Evolutionary conservation across 2,797 vertebrate genomes (phyloP).

Genomic region (Channa striata): DNA sequence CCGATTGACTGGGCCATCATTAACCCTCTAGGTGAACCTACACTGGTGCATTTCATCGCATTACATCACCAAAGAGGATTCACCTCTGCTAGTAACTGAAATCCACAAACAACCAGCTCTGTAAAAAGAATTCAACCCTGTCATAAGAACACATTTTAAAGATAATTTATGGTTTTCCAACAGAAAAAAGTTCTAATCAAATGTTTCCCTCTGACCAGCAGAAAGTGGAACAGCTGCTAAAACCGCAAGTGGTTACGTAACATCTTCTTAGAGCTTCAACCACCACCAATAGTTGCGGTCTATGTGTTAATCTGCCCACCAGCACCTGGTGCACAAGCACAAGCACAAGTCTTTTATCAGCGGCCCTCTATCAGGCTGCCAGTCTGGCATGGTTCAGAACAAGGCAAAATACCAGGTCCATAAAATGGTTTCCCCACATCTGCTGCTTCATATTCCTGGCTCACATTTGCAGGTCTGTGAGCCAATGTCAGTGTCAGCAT

Average conservation of each 20-base stretch:
- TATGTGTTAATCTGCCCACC: constrained; percentile 58
- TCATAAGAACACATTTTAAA: constrained; percentile 13
- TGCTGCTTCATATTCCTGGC: constrained; percentile 65
- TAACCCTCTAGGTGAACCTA: constrained; percentile 11
- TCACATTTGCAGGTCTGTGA: constrained; percentile 42
- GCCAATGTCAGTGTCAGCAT: constrained; percentile 69
- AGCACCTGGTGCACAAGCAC: constrained; percentile 50
- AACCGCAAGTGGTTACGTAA: constrained; percentile 56
- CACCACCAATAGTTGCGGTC: constrained; percentile 51
- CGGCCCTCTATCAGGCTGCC: constrained; percentile 52
- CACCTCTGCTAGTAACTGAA: background rate
- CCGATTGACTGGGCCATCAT: background rate
- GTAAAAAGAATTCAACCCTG: background rate
- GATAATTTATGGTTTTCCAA: constrained; percentile 13
- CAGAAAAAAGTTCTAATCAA: constrained; percentile 30
- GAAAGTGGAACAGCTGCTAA: constrained; percentile 28
- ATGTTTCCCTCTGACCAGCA: constrained; percentile 28
- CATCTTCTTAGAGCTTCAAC: constrained; percentile 51
- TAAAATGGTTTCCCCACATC: constrained; percentile 55
- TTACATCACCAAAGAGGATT: constrained; percentile 25
- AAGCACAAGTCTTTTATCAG: constrained; percentile 56
- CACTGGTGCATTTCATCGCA: constrained; percentile 20
- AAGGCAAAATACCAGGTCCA: constrained; percentile 48
- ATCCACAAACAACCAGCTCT: background rate
- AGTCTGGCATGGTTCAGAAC: constrained; percentile 52